Conservation (phyloP, 2,113 vertebrate genomes). For the Pteropus alecto region DNA sequence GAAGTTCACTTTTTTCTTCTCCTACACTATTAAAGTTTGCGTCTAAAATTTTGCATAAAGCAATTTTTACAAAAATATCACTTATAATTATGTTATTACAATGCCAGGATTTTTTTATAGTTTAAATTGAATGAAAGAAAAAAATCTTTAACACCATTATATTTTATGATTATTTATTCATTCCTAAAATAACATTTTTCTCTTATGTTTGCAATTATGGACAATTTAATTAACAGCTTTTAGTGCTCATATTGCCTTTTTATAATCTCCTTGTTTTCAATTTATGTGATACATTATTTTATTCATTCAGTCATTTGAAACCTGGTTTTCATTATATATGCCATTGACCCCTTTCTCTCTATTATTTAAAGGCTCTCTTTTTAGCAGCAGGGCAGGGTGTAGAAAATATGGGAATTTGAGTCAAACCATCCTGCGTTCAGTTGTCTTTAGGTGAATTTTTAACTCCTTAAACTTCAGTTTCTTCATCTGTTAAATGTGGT, state of each 20-base stretch:
- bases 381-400: background rate
- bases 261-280: background rate
- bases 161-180: background rate
- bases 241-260: background rate
- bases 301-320: background rate
- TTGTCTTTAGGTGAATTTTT: background rate
- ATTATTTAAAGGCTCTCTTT: background rate
- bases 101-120: background rate
- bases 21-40: background rate
- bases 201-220: background rate
- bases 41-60: background rate
- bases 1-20: background rate
- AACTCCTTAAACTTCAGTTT: background rate
- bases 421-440: background rate
- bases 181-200: slow-evolving; percentile 1
- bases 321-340: background rate
- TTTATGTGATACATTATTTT: background rate
- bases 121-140: slow-evolving; percentile 8
- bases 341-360: background rate
- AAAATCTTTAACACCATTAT: background rate
- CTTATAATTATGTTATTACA: background rate
- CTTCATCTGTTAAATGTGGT: background rate
- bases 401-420: background rate
- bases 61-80: background rate
- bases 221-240: background rate